phyloP scores from a whole-genome alignment of 2,113 vertebrate species.

The Pterocles burchelli region DNA sequence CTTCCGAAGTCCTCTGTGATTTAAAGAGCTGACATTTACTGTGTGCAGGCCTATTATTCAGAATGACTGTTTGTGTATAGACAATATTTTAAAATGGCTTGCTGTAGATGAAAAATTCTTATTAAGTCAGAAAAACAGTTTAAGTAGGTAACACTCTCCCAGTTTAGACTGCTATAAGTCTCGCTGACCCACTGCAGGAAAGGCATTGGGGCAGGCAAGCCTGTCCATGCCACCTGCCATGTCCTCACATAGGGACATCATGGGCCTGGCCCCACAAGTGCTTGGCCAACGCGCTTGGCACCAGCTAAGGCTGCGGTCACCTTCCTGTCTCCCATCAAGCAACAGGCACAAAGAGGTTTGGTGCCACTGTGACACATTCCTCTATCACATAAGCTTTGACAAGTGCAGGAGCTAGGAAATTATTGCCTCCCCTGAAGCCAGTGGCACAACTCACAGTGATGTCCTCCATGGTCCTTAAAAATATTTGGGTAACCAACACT shows the following conservation, averaged over 20 bases:
- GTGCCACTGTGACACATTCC: neutral
- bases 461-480: fast-evolving
- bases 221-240: neutral
- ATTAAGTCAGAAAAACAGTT: conserved; percentile 83
- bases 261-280: neutral
- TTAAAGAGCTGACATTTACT: conserved; percentile 99
- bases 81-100: conserved; percentile 92
- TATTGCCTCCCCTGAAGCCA: neutral
- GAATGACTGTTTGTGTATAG: conserved; percentile 98
- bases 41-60: conserved; percentile 96
- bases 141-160: conserved; percentile 81
- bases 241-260: neutral
- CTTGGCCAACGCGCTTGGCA: fast-evolving
- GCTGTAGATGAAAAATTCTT: conserved; percentile 88
- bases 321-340: fast-evolving
- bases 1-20: conserved; percentile 86
- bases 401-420: neutral
- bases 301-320: neutral
- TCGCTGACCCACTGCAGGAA: conserved; percentile 56
- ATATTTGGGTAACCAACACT: fast-evolving
- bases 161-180: conserved; percentile 77
- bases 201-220: neutral
- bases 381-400: neutral
- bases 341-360: fast-evolving
- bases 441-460: neutral